phyloP scores from a whole-genome alignment of 2,888 invertebrate genomes.

The Eumacrocentrus americanus region DNA sequence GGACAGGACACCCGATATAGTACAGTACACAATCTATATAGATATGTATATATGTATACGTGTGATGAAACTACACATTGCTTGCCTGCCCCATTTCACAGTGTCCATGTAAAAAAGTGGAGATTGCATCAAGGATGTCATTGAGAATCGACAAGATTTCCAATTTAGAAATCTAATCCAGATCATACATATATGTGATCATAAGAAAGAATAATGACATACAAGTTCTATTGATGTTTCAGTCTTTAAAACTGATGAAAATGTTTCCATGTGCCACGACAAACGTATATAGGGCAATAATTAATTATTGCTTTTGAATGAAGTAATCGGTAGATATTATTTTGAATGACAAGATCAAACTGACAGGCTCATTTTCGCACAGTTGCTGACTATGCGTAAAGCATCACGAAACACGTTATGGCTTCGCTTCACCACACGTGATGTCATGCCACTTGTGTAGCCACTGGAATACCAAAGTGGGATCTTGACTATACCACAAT shows the following conservation, averaged over 20 bases:
- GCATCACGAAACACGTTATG: neutral
- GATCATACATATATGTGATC: constrained; percentile 5
- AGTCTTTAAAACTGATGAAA: no score
- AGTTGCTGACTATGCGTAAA: neutral
- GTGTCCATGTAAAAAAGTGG: no score
- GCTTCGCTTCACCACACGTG: constrained; percentile 11
- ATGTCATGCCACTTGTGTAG: constrained; percentile 14
- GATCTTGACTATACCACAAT: neutral
- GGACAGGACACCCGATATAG: constrained; percentile 51
- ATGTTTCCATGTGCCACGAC: no score
- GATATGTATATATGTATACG: no score
- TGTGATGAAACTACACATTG: no score
- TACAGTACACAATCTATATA: constrained; percentile 21
- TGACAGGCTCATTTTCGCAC: neutral
- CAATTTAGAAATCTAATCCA: constrained; percentile 14
- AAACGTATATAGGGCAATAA: neutral
- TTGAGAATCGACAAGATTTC: neutral
- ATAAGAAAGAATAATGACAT: no score
- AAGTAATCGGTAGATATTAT: no score
- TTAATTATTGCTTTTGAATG: no score
- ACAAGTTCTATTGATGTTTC: no score
- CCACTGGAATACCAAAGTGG: constrained; percentile 25
- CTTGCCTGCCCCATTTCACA: neutral
- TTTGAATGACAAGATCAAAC: neutral
- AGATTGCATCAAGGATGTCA: no score